Evolutionary conservation across 1,140 invertebrate species (phyloP), one percentile per base, ranked within the genome.

Genomic region (Thaumetopoea pityocampa): DNA sequence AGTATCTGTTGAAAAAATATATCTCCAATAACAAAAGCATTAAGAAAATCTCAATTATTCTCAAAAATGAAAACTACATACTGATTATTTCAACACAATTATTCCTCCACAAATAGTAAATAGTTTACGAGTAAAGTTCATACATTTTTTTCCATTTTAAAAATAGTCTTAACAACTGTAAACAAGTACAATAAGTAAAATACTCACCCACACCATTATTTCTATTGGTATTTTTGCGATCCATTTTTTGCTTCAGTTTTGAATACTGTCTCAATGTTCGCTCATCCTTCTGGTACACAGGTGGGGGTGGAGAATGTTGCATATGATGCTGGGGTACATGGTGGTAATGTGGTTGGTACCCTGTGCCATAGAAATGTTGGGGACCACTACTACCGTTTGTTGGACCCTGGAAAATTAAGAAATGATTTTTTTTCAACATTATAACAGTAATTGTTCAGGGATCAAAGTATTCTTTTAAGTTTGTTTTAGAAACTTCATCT

Each of bases 241-340:
- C 90, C 34, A 92, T 76, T 81, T 93, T 94, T 57, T 89, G 89
- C 61, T 91, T 88, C 28, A 94, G 83, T 72, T 93, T 94, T 30
- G 88, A 88, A 60, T 91, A 90, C 72, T 93, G 92, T 20, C 92
- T 85, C 53, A 92, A 90, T 10, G 90, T 89, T 51, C 94, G 84
- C 68, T 95, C 93, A 69, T 94, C 92, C 71, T 93, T 92, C 43
- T 89, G 89, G 66, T 89, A 90, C 36, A 84, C 72, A 7, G 82
- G 86, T 7, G 90, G 88, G 7, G 88, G 87, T 42, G 78, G 85
- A 51, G 83, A 87, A 65, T 87, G 87, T 51, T 85, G 86, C 77
- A 84, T 70, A 44, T 85, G 78, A 52, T 83, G 85, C 12, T 71
- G 79, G 17, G 88, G 88, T 11, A 86, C 71, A 18, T 87, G 78